Percentiles rank a stretch among this genome's conserved stretches.
Conservation (phyloP, 30 jellyfish, hydroid and myxozoan species). For the Hydractinia echinata region DNA sequence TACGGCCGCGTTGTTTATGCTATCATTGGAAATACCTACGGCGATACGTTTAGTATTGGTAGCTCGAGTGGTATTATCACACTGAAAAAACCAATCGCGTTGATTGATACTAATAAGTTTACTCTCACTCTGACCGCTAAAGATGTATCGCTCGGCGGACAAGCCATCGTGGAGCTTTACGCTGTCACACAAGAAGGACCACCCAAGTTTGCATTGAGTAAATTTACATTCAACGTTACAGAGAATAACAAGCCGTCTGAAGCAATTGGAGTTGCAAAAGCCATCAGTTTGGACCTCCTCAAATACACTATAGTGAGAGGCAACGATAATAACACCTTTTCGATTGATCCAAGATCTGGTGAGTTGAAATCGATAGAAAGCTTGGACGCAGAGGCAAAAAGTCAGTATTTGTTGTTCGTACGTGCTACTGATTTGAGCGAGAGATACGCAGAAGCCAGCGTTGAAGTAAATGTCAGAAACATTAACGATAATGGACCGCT, state of each 20-base stretch:
- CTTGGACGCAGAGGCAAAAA: constrained; percentile 82
- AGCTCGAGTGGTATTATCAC: constrained; percentile 65
- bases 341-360: constrained; percentile 54
- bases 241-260: constrained; percentile 49
- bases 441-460: constrained; percentile 67
- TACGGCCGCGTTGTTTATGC: constrained; percentile 58
- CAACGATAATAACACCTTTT: constrained; percentile 46
- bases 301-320: constrained; percentile 68
- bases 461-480: constrained; percentile 54
- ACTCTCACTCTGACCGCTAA: constrained; percentile 62
- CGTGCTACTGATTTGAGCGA: constrained; percentile 86
- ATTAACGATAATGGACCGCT: constrained; percentile 67
- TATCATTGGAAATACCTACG: constrained; percentile 25
- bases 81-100: constrained; percentile 59
- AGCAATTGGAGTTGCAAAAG: constrained; percentile 60
- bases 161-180: constrained; percentile 47
- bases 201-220: constrained; percentile 71
- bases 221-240: constrained; percentile 49
- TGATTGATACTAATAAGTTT: constrained; percentile 36
- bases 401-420: constrained; percentile 46
- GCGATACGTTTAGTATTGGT: constrained; percentile 61
- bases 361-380: constrained; percentile 42
- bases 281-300: constrained; percentile 80
- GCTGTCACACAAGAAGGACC: constrained; percentile 75
- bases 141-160: constrained; percentile 66